Conservation (phyloP, 1,140 invertebrate species). For the Drosophila aff. region DNA sequence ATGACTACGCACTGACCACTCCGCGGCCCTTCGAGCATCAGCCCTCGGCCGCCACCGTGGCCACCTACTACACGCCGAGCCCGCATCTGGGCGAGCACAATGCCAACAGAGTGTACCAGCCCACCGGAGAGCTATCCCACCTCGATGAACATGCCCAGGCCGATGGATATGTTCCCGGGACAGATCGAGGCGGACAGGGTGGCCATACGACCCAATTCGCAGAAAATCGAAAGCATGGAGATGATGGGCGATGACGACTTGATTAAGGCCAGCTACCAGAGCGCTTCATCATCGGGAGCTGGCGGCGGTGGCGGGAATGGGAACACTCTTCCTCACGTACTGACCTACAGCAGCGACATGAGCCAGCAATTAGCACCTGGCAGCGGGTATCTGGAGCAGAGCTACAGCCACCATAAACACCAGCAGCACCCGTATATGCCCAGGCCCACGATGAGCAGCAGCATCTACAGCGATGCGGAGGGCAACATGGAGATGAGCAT, state of each 20-base stretch:
- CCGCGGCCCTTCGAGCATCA: constrained; percentile 66
- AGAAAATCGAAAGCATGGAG: constrained; percentile 84
- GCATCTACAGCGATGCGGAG: constrained; percentile 62
- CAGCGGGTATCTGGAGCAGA: constrained; percentile 67
- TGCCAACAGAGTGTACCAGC: constrained; percentile 68
- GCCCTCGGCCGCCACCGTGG: constrained; percentile 62
- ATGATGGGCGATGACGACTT: constrained; percentile 59
- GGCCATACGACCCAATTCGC: constrained; percentile 77
- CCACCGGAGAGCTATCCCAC: constrained; percentile 71
- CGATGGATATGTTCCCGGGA: constrained; percentile 63
- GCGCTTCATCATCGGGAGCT: not conserved
- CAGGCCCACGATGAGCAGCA: constrained; percentile 59
- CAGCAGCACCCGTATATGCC: constrained; percentile 54
- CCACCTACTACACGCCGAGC: constrained; percentile 73
- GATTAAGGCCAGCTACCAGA: constrained; percentile 56
- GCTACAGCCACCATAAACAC: constrained; percentile 35
- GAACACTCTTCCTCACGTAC: constrained; percentile 59
- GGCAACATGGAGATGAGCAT: constrained; percentile 69
- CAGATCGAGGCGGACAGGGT: constrained; percentile 64
- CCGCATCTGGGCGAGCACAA: constrained; percentile 77
- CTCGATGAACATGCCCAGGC: constrained; percentile 56
- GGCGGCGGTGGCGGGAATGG: constrained; percentile 33
- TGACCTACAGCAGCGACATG: constrained; percentile 79
- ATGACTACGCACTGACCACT: constrained; percentile 63
- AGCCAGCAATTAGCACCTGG: constrained; percentile 75